phyloP scores from a whole-genome alignment of 1,140 invertebrate genomes.

The Mamestra configurata region DNA sequence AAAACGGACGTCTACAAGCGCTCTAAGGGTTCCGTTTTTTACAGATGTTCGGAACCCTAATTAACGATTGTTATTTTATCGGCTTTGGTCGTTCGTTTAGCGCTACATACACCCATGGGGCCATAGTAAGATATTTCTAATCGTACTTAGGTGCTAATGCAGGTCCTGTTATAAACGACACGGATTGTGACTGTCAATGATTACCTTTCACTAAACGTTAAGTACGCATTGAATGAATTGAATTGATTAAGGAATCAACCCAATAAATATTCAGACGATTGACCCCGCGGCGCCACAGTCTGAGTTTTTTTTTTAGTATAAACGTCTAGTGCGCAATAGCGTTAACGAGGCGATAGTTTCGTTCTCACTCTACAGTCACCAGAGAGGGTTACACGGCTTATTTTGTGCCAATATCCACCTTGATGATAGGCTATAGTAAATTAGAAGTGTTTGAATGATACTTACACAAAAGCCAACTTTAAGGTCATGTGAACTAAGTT shows the following conservation, averaged over 20 bases:
- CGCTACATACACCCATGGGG: too few species aligned
- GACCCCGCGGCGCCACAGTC: constrained; percentile 59
- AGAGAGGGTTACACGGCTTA: not conserved
- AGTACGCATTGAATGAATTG: constrained; percentile 54
- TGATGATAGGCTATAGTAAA: not conserved
- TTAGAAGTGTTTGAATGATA: too few species aligned
- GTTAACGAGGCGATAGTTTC: constrained; percentile 17
- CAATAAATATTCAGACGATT: constrained; percentile 69
- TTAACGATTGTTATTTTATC: too few species aligned
- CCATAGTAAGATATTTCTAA: too few species aligned
- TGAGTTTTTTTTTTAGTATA: constrained; percentile 47
- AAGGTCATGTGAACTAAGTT: too few species aligned
- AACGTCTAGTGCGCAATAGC: constrained; percentile 56
- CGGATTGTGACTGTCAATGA: not conserved
- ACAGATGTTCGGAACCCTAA: too few species aligned
- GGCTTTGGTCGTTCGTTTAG: too few species aligned
- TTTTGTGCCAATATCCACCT: not conserved
- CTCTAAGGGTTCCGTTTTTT: too few species aligned
- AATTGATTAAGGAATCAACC: constrained; percentile 70
- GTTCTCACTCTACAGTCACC: constrained; percentile 1
- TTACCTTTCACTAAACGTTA: constrained; percentile 26
- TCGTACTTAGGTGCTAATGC: too few species aligned
- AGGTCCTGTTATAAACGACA: not conserved
- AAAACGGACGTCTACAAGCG: too few species aligned
- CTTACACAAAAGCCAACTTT: too few species aligned